A percentile compares a stretch with the other conserved stretches of the same genome.
These are phyloP conservation scores for Hydropsyche tenuis DNA, from an alignment of 1,140 invertebrate genomes.

Conservation along the genomic window DNA sequence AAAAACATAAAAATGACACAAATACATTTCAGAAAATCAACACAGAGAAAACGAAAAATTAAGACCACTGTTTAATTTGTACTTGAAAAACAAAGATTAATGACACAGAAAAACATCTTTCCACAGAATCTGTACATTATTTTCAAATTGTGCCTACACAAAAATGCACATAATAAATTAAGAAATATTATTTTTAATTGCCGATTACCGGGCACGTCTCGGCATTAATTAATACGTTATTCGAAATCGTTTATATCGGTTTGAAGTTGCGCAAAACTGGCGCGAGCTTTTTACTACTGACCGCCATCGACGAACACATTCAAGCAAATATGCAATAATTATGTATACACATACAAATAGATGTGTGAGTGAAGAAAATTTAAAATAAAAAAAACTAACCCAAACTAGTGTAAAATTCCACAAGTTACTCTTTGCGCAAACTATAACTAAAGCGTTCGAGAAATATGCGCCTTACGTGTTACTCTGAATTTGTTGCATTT, in stretches of 20 bases:
- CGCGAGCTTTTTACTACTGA: not conserved
- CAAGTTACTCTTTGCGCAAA: conserved; percentile 3
- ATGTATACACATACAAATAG: too few species aligned
- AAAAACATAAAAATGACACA: not conserved
- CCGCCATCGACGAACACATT: not conserved
- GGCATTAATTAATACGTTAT: conserved; percentile 27
- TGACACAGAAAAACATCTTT: too few species aligned
- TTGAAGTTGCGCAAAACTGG: conserved; percentile 5
- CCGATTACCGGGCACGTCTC: conserved; percentile 21
- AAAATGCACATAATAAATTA: not conserved
- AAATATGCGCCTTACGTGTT: too few species aligned
- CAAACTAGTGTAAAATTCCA: conserved; percentile 17
- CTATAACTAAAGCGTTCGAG: not conserved
- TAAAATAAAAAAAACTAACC: not conserved
- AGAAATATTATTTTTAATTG: not conserved
- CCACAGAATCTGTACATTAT: too few species aligned
- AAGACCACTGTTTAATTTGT: not conserved
- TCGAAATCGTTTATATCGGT: conserved; percentile 13
- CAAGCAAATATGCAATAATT: too few species aligned
- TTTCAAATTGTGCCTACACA: too few species aligned
- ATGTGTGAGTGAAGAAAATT: not conserved
- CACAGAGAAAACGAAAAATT: not conserved
- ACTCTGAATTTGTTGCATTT: too few species aligned
- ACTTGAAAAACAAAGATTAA: not conserved
- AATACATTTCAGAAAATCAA: not conserved